Evolutionary conservation across 1,140 invertebrate species (phyloP).

Genomic region (Bursaphelenchus mucronatus): DNA sequence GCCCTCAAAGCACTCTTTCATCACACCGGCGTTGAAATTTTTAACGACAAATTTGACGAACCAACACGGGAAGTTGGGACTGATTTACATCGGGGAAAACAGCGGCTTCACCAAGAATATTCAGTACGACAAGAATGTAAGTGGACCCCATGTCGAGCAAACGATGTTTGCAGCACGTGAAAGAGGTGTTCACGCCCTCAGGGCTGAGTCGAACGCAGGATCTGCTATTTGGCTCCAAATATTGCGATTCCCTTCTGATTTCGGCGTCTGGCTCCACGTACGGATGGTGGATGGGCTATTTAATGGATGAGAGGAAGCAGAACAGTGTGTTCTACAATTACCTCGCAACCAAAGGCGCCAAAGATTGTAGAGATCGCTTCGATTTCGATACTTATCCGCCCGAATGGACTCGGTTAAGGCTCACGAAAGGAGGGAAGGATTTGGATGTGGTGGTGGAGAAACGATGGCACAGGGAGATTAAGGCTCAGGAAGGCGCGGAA

Average conservation of each 20-base stretch:
- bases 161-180: background rate
- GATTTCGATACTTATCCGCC: conserved; percentile 11
- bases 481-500: conserved; percentile 1
- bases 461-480: conserved; percentile 11
- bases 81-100: conserved; percentile 8
- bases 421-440: background rate
- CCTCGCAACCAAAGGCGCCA: background rate
- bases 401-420: conserved; percentile 1
- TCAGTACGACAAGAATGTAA: background rate
- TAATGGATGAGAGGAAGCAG: background rate
- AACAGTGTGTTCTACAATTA: conserved; percentile 8
- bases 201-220: conserved; percentile 1
- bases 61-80: background rate
- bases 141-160: background rate
- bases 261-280: conserved; percentile 5
- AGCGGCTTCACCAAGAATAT: background rate
- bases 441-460: background rate
- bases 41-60: background rate
- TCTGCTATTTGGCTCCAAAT: background rate
- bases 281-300: conserved; percentile 9
- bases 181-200: background rate
- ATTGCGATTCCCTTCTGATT: conserved; percentile 11
- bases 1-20: background rate
- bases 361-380: conserved; percentile 7
- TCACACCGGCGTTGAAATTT: conserved; percentile 9